A percentile compares a stretch with the other conserved stretches of the same genome.
These are phyloP conservation scores for Ctenodactylus gundi DNA, from an alignment of 2,113 vertebrate genomes.

Conservation along the genomic window DNA sequence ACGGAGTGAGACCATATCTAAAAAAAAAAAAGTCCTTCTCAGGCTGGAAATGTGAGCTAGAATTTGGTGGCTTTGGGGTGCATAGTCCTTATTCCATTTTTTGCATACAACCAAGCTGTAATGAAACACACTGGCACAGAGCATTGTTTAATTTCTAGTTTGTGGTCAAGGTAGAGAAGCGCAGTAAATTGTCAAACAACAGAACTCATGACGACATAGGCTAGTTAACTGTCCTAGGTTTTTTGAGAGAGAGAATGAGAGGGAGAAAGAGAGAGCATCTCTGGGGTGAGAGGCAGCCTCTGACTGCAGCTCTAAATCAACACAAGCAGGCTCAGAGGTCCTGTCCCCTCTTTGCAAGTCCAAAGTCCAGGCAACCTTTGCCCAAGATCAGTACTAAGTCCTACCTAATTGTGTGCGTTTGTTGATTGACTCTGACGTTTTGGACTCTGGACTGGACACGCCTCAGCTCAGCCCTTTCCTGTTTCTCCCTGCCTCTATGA, in stretches of 20 bases:
- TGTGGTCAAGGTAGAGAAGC: not conserved
- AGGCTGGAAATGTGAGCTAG: not conserved
- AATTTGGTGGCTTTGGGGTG: not conserved
- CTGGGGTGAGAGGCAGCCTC: not conserved
- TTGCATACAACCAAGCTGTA: not conserved
- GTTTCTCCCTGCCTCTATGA: not conserved
- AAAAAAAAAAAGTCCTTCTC: no score
- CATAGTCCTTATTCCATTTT: not conserved
- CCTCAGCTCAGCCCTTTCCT: no score
- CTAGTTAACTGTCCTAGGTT: constrained; percentile 8
- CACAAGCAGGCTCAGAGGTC: not conserved
- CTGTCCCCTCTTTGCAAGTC: not conserved
- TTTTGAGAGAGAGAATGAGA: not conserved
- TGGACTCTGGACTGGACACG: constrained; percentile 40
- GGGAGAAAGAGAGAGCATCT: not conserved
- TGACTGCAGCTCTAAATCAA: not conserved
- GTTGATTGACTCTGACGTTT: not conserved
- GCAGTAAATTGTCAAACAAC: not conserved
- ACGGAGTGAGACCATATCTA: no score
- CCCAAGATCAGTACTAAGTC: not conserved
- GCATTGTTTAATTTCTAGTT: not conserved
- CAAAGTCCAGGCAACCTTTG: not conserved
- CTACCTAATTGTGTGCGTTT: not conserved
- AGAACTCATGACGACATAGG: not conserved
- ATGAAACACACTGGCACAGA: not conserved